Evolutionary conservation across 2,888 invertebrate species (phyloP).

Genomic region (Eilema griseolum): DNA sequence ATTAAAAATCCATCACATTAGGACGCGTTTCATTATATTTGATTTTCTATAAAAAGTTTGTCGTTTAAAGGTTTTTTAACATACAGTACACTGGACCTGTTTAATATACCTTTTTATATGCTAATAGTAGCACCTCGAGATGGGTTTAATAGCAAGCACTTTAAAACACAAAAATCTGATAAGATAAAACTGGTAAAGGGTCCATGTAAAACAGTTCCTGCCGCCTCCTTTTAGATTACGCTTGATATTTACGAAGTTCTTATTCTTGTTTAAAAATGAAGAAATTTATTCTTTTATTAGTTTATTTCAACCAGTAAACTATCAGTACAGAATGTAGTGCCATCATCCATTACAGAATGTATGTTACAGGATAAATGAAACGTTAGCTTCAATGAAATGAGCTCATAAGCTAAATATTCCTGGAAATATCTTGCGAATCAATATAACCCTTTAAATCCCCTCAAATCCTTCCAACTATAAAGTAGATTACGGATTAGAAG

Average conservation of each 20-base stretch:
- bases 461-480: no score
- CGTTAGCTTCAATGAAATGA: no score
- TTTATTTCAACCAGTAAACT: no score
- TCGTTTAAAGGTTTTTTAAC: slow-evolving; percentile 1
- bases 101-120: slow-evolving; percentile 2
- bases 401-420: no score
- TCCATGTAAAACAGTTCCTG: background rate
- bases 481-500: background rate
- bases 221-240: background rate
- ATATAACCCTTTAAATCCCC: no score
- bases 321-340: no score
- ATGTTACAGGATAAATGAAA: no score
- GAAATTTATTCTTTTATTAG: background rate
- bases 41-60: slow-evolving; percentile 23
- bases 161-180: slow-evolving; percentile 4
- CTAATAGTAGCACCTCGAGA: background rate
- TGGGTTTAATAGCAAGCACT: slow-evolving; percentile 7
- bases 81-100: background rate
- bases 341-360: no score
- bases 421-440: no score
- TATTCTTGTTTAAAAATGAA: background rate
- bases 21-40: slow-evolving; percentile 19
- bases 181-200: slow-evolving; percentile 5
- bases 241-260: background rate
- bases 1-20: slow-evolving; percentile 47